phyloP scores from a whole-genome alignment of 2,888 invertebrate species.

The Nudaria mundana region DNA sequence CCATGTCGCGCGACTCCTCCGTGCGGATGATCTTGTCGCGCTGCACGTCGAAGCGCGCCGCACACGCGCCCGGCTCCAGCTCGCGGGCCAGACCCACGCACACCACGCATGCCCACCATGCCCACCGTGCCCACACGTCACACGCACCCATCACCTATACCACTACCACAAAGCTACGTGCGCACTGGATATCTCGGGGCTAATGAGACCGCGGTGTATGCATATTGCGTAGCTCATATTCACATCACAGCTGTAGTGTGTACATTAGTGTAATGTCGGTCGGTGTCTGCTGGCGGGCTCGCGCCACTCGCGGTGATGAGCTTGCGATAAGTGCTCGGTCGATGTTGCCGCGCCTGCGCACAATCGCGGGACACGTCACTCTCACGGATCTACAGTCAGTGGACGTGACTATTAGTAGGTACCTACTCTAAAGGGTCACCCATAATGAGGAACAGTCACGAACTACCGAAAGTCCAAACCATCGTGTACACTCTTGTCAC shows the following conservation, averaged over 20 bases:
- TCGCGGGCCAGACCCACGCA: constrained; percentile 64
- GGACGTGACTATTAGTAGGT: no score
- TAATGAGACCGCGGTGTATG: no score
- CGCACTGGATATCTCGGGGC: no score
- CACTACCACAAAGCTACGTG: neutral
- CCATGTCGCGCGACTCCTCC: constrained; percentile 92
- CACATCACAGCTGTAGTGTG: neutral
- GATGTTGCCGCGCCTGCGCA: constrained; percentile 50
- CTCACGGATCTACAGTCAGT: no score
- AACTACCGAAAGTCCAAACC: no score
- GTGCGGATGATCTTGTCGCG: constrained; percentile 94
- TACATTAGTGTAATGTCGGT: no score
- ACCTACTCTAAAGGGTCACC: no score
- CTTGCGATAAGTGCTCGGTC: constrained; percentile 26
- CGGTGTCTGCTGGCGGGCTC: no score
- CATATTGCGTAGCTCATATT: no score
- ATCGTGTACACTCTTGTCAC: no score
- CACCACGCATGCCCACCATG: constrained; percentile 36
- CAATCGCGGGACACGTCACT: no score
- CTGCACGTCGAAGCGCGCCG: constrained; percentile 91
- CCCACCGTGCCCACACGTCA: constrained; percentile 38
- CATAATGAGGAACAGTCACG: no score
- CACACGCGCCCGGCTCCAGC: constrained; percentile 84
- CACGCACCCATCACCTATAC: constrained; percentile 16
- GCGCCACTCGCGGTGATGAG: constrained; percentile 7